phyloP scores from a whole-genome alignment of 1,140 invertebrate species.

The Vanessa tameamea region DNA sequence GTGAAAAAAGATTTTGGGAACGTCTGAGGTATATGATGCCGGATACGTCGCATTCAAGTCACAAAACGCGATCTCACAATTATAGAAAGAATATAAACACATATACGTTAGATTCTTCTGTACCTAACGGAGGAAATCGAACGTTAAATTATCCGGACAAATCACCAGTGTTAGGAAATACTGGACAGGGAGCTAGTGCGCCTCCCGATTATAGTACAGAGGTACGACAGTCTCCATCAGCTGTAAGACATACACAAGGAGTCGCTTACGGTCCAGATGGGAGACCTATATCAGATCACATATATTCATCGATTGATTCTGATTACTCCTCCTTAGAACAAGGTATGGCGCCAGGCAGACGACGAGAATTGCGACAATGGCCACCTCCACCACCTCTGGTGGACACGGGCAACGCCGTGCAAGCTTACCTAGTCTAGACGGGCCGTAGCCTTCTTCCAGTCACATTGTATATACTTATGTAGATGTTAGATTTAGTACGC shows the following conservation, averaged over 20 bases:
- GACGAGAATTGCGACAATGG: conserved; percentile 73
- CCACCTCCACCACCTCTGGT: conserved; percentile 71
- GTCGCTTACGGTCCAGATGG: conserved; percentile 76
- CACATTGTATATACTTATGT: conserved; percentile 70
- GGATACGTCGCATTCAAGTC: conserved; percentile 72
- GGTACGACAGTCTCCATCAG: conserved; percentile 75
- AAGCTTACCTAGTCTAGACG: conserved; percentile 79
- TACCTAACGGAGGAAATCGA: conserved; percentile 81
- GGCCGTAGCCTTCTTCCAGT: conserved; percentile 70
- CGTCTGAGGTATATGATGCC: conserved; percentile 94
- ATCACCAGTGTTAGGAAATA: conserved; percentile 72
- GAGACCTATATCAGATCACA: conserved; percentile 90
- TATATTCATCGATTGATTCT: conserved; percentile 93
- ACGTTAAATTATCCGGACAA: conserved; percentile 76
- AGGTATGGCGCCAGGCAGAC: conserved; percentile 73
- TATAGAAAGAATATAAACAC: conserved; percentile 89
- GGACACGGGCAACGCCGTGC: conserved; percentile 71
- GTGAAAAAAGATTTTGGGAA: conserved; percentile 95
- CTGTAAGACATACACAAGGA: conserved; percentile 74
- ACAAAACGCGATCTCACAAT: conserved; percentile 73
- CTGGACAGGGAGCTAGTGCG: conserved; percentile 77
- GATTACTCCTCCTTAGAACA: conserved; percentile 84
- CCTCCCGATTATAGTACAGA: conserved; percentile 77
- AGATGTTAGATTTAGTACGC: conserved; percentile 53
- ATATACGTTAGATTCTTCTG: conserved; percentile 86